A percentile compares a stretch with the other conserved stretches of the same genome.
phyloP scores from a whole-genome alignment of 2,113 vertebrate species.

The Uropsilus gracilis region DNA sequence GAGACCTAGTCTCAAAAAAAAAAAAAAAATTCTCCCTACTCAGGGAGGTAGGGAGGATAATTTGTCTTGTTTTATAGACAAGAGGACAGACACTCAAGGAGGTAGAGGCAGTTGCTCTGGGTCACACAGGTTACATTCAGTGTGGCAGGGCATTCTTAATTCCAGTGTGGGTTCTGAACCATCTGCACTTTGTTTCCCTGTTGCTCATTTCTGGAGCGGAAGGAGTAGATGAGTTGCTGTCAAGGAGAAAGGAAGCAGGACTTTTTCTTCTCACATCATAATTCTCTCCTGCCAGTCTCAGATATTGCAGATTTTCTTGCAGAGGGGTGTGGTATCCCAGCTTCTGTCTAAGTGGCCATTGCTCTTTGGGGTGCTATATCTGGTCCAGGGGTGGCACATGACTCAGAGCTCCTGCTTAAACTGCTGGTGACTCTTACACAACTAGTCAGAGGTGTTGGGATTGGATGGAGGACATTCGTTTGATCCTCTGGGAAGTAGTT shows the following conservation, averaged over 20 bases:
- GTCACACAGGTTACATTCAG: neutral
- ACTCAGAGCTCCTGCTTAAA: neutral
- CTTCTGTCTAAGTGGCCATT: neutral
- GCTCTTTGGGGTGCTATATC: neutral
- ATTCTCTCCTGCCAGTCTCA: neutral
- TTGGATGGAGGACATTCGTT: neutral
- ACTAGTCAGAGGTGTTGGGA: neutral
- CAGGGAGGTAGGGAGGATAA: neutral
- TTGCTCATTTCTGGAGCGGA: neutral
- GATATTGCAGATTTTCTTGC: neutral
- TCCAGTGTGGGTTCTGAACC: fast-evolving
- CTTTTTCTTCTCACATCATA: neutral
- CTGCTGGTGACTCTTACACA: neutral
- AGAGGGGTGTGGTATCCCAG: fast-evolving
- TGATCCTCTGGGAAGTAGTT: neutral
- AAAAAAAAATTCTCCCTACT: no score
- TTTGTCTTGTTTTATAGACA: neutral
- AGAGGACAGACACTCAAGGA: fast-evolving
- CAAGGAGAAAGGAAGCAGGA: neutral
- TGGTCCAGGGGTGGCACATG: neutral
- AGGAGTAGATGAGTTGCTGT: neutral
- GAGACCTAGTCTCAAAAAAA: no score
- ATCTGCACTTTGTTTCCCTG: neutral
- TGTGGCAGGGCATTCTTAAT: neutral
- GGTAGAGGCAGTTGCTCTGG: no score